phyloP scores from a whole-genome alignment of 1,140 invertebrate species.

The Atta texana region DNA sequence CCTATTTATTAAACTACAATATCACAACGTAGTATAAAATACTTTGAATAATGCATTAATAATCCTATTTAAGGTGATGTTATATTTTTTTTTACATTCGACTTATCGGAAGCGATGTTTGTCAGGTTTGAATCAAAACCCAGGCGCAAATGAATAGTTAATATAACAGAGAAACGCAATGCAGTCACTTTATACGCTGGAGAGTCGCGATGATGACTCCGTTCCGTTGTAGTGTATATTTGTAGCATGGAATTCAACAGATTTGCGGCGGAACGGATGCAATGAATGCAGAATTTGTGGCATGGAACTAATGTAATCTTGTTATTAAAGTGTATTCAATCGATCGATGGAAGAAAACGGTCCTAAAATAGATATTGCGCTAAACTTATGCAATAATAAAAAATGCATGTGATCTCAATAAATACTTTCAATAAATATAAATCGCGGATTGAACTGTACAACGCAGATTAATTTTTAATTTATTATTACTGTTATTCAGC shows the following conservation, averaged over 20 bases:
- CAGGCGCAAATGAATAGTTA: background rate
- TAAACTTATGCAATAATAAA: too few relatives aligned
- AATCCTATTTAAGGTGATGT: background rate
- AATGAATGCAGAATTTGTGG: background rate
- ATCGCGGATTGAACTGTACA: background rate
- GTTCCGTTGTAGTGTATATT: background rate
- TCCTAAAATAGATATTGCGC: background rate
- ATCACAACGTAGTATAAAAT: background rate
- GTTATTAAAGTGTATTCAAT: conserved; percentile 14
- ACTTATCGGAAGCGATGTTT: background rate
- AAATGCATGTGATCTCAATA: background rate
- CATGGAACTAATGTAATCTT: background rate
- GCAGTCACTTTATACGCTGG: background rate
- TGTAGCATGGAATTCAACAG: conserved; percentile 22
- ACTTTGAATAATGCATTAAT: background rate
- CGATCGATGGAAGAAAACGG: background rate
- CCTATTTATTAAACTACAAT: background rate
- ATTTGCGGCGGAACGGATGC: conserved; percentile 5
- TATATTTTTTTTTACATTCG: background rate
- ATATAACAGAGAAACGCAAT: background rate
- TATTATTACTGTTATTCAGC: background rate
- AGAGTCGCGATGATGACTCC: background rate
- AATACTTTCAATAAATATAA: background rate
- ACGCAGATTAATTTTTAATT: background rate
- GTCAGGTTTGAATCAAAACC: background rate